phyloP scores from a whole-genome alignment of 2,797 vertebrate genomes.

The Gobionotothen gibberifrons region DNA sequence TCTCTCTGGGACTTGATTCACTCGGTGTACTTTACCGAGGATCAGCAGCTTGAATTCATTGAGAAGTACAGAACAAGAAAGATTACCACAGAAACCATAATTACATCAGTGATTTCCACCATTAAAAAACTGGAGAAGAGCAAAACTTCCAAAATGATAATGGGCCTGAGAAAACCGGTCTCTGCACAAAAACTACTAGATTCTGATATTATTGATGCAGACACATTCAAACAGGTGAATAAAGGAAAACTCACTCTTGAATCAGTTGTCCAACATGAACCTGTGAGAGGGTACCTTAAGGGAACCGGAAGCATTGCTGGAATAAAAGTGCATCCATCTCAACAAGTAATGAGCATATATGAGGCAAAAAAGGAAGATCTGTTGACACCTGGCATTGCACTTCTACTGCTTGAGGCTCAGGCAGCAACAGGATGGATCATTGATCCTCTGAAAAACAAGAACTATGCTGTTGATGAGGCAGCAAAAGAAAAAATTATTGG shows the following conservation, averaged over 20 bases:
- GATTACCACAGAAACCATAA: constrained; percentile 71
- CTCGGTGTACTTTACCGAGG: constrained; percentile 88
- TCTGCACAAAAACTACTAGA: constrained; percentile 86
- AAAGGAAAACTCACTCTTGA: constrained; percentile 82
- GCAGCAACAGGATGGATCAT: constrained; percentile 83
- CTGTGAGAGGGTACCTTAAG: constrained; percentile 85
- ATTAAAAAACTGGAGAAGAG: constrained; percentile 78
- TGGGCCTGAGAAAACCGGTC: constrained; percentile 87
- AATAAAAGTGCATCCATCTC: constrained; percentile 70
- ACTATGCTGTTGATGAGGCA: constrained; percentile 75
- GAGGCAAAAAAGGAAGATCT: constrained; percentile 72
- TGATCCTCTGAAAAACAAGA: constrained; percentile 78
- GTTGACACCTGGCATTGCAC: constrained; percentile 75
- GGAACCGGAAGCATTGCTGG: constrained; percentile 88
- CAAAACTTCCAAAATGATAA: constrained; percentile 66
- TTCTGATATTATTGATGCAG: constrained; percentile 86
- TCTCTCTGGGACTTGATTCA: constrained; percentile 90
- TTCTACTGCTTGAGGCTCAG: constrained; percentile 81
- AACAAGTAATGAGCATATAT: constrained; percentile 79
- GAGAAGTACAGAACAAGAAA: constrained; percentile 80
- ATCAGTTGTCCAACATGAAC: constrained; percentile 79
- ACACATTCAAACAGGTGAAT: constrained; percentile 83
- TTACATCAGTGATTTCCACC: constrained; percentile 72
- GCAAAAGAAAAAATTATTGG: constrained; percentile 75
- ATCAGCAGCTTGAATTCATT: constrained; percentile 81